phyloP scores from a whole-genome alignment of 2,113 vertebrate genomes.

The Propithecus coquereli region DNA sequence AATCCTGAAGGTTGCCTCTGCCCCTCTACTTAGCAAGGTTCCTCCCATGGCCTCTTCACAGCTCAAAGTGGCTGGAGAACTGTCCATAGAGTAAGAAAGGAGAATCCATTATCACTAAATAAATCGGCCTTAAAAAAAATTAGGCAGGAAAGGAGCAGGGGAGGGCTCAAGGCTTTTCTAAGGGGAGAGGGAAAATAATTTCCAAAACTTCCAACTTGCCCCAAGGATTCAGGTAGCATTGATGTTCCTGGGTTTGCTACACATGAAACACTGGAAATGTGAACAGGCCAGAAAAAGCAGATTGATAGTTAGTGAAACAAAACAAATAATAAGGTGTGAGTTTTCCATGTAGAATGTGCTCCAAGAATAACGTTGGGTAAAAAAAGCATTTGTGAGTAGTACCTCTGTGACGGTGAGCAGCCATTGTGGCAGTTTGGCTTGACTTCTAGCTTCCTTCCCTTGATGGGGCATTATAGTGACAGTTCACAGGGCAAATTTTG shows the following conservation, averaged over 20 bases:
- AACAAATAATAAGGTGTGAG: not conserved
- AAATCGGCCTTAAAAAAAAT: not conserved
- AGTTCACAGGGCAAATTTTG: not conserved
- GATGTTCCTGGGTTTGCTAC: not conserved
- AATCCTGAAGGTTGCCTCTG: not conserved
- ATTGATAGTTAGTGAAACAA: not conserved
- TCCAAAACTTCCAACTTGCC: not conserved
- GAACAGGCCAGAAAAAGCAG: not conserved
- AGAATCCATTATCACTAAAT: not conserved
- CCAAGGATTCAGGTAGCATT: not conserved
- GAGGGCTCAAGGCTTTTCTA: not conserved
- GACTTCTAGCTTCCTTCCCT: not conserved
- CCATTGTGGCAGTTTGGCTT: not conserved
- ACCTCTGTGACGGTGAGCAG: not conserved
- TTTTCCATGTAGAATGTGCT: not conserved
- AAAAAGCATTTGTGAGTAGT: not conserved
- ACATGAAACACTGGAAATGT: not conserved
- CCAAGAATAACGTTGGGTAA: not conserved
- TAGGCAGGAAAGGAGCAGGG: not conserved
- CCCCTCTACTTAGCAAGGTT: not conserved
- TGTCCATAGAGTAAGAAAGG: not conserved
- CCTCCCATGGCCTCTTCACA: not conserved
- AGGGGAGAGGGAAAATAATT: not conserved
- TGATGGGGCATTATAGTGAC: not conserved
- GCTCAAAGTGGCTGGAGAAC: not conserved